Evolutionary conservation across 2,113 vertebrate genomes (phyloP).

Genomic region (Gymnobelideus leadbeateri): DNA sequence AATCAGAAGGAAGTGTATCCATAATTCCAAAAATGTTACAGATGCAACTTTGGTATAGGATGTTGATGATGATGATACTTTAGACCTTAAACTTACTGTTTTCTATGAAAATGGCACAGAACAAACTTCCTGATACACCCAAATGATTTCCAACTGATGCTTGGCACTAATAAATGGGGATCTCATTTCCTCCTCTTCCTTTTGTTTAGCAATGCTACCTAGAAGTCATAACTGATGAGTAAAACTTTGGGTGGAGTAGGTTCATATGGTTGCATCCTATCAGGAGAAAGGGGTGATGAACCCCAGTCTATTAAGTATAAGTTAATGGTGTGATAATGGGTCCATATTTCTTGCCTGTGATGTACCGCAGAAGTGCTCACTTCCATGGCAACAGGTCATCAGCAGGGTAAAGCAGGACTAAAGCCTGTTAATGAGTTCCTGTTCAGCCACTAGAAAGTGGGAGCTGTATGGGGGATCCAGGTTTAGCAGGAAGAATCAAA

Average conservation of each 20-base stretch:
- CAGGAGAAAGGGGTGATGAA: conserved; percentile 33
- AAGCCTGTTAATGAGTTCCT: background rate
- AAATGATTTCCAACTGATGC: background rate
- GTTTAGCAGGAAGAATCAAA: background rate
- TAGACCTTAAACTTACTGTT: background rate
- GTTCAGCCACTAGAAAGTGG: background rate
- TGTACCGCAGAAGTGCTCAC: background rate
- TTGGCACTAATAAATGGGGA: background rate
- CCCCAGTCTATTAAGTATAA: background rate
- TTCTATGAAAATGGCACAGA: background rate
- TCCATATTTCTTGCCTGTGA: conserved; percentile 22
- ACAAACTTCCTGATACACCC: background rate
- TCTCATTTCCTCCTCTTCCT: background rate
- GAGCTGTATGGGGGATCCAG: background rate
- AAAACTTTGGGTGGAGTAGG: background rate
- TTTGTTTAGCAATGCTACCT: background rate
- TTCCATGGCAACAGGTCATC: conserved; percentile 21
- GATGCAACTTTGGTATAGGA: background rate
- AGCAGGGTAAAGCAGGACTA: conserved; percentile 11
- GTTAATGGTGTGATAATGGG: conserved; percentile 21
- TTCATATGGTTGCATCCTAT: background rate
- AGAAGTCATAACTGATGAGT: background rate
- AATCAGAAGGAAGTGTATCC: background rate
- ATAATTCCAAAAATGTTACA: background rate
- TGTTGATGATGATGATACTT: background rate